Conservation (phyloP, 1,140 invertebrate species). For the Frieseomelitta varia region DNA sequence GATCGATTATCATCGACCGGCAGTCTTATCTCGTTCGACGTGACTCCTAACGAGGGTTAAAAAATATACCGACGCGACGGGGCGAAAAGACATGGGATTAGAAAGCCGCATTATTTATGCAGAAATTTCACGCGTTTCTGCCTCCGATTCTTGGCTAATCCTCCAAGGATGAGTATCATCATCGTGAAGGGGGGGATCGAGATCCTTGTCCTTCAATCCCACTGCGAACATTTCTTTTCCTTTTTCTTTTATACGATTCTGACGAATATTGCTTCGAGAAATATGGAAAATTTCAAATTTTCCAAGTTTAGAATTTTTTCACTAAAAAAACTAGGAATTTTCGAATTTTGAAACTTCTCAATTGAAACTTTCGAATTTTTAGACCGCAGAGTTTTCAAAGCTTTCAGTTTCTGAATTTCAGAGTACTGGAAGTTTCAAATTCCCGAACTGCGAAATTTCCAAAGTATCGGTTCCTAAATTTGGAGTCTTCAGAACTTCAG, state of each 20-base stretch:
- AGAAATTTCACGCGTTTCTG: conserved; percentile 42
- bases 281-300: not conserved
- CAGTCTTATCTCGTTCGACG: conserved; percentile 30
- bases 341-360: not conserved
- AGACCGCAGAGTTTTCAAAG: not conserved
- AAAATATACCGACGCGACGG: conserved; percentile 18
- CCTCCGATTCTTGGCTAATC: conserved; percentile 34
- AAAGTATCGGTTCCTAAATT: not conserved
- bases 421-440: not conserved
- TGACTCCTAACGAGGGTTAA: conserved; percentile 39
- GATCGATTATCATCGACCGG: conserved; percentile 7
- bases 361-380: not conserved
- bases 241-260: not conserved
- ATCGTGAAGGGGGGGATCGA: conserved; percentile 10
- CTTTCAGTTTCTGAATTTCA: not conserved
- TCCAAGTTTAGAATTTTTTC: not conserved
- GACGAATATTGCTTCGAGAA: not conserved
- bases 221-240: not conserved
- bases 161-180: conserved; percentile 2
- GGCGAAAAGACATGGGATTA: conserved; percentile 39
- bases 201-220: conserved; percentile 5
- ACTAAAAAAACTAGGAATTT: not conserved
- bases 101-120: conserved; percentile 47
- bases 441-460: not conserved
- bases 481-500: not conserved